Base-by-base conservation (phyloP, 1,140 invertebrate genomes). In the Caerostris darwini region DNA sequence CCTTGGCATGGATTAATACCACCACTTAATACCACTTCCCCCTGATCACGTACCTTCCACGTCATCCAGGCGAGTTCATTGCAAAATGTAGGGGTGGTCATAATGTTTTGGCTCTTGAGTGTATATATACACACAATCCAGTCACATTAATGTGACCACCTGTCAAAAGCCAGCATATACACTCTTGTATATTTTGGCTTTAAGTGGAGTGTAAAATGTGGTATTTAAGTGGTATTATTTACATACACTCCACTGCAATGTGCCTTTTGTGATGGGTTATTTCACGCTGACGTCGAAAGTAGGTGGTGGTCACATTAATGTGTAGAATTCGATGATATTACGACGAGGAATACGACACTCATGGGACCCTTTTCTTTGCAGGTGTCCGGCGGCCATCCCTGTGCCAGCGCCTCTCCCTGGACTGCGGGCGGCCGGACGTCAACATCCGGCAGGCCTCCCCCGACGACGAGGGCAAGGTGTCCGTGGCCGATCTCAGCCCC, bases 391-490 rank as follows among this genome's bases (percentile, higher is more conserved):
- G 89, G 50, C 61, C 61, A 6, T 94, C 89, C 58, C 7, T 90
- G 50, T 77, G 85, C 61, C 17, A 71, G 7, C 58, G 81, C 17
- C 57, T 12, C n/a, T 57, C 82, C 12, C 53, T 85, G 4, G 19
- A 58, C 57, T 53, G 19, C 61, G 17, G 19, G 19, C 17, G 53
- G 0, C 77, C 81, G 12, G 95, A 95, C 77, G 81, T 95, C 50
- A 95, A 95, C 59, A 85, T 95, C n/a, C 86, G 94, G 6, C 95
- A 95, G 71, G 95, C 95, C 5, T 95, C 95, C 8, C 95, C 95
- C 3, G 95, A 95, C 7, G 95, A 95, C 0, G 88, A 93, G 1
- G 85, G 95, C 88, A 95, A 95, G 94, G 95, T 95, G 4, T 85
- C 95, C 1, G 95, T 95, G 7, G 95, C 95, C 56, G 92, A 95